Conservation (phyloP, 2,797 vertebrate species). For the Crypturellus tataupa region DNA sequence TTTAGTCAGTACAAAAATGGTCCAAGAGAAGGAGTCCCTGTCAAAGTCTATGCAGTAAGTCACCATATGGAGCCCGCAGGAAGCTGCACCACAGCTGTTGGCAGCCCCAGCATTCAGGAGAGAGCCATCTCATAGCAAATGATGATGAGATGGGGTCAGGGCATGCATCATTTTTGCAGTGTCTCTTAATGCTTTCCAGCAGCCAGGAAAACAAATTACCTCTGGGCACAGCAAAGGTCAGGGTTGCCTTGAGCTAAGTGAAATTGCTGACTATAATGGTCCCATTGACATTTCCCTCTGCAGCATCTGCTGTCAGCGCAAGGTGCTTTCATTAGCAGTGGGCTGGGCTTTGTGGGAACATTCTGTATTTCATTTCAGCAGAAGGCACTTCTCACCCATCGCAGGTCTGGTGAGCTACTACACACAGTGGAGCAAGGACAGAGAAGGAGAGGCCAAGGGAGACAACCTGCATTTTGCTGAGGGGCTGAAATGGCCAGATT, state of each 20-base stretch:
- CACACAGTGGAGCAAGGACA: neutral
- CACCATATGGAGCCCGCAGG: neutral
- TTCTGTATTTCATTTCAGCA: conserved; percentile 15
- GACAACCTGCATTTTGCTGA: neutral
- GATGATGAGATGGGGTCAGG: conserved; percentile 25
- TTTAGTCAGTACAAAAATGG: neutral
- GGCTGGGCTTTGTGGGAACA: conserved; percentile 9
- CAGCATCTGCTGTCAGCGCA: conserved; percentile 20
- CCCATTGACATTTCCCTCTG: conserved; percentile 22
- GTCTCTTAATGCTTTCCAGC: conserved; percentile 1
- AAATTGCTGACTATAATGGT: neutral
- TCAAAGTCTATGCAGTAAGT: fast-evolving
- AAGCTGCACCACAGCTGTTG: neutral
- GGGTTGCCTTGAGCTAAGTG: conserved; percentile 26
- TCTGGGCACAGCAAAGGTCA: conserved; percentile 54
- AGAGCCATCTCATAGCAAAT: neutral
- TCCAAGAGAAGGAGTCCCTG: neutral
- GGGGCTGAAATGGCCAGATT: neutral
- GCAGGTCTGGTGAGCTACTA: neutral
- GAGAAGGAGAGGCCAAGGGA: neutral
- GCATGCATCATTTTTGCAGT: neutral
- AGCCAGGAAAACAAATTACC: conserved; percentile 64
- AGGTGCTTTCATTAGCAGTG: conserved; percentile 58
- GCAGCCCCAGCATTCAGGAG: neutral
- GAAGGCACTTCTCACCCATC: conserved; percentile 2